These are phyloP conservation scores for Brachypalpus laphriformis DNA, from an alignment of 2,888 invertebrate species.

Conservation along the genomic window DNA sequence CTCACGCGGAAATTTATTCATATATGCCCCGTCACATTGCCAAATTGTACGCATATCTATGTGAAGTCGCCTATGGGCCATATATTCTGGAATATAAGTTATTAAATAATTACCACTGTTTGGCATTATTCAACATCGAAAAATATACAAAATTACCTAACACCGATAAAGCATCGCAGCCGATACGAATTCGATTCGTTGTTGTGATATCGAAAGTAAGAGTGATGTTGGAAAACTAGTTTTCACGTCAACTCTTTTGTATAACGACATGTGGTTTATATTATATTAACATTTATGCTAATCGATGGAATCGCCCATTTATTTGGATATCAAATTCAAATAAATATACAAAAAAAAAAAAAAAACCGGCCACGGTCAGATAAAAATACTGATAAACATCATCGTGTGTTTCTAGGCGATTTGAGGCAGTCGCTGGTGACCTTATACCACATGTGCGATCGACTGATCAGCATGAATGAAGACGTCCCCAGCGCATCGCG, in stretches of 20 bases:
- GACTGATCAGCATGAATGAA: conserved; percentile 2
- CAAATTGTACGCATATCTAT: conserved; percentile 5
- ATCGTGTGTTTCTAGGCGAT: conserved; percentile 13
- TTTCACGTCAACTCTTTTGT: conserved; percentile 53
- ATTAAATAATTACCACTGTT: conserved; percentile 51
- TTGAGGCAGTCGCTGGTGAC: too few species aligned
- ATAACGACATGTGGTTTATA: conserved; percentile 53
- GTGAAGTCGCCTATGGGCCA: conserved; percentile 5
- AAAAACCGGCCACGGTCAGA: conserved; percentile 52
- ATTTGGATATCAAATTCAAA: conserved; percentile 47
- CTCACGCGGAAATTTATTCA: conserved; percentile 45
- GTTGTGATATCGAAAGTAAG: conserved; percentile 45
- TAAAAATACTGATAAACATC: conserved; percentile 5
- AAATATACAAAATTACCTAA: conserved; percentile 21
- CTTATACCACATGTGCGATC: background rate
- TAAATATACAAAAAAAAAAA: background rate
- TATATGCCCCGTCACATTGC: conserved; percentile 22
- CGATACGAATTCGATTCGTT: background rate
- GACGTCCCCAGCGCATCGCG: background rate
- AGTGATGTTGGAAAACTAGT: conserved; percentile 44
- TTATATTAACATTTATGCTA: conserved; percentile 58
- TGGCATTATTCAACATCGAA: conserved; percentile 25
- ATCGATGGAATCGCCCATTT: conserved; percentile 54
- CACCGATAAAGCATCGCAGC: background rate
- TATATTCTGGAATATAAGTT: conserved; percentile 25